phyloP scores from a whole-genome alignment of 2,888 invertebrate genomes.

The Agapostemon virescens region DNA sequence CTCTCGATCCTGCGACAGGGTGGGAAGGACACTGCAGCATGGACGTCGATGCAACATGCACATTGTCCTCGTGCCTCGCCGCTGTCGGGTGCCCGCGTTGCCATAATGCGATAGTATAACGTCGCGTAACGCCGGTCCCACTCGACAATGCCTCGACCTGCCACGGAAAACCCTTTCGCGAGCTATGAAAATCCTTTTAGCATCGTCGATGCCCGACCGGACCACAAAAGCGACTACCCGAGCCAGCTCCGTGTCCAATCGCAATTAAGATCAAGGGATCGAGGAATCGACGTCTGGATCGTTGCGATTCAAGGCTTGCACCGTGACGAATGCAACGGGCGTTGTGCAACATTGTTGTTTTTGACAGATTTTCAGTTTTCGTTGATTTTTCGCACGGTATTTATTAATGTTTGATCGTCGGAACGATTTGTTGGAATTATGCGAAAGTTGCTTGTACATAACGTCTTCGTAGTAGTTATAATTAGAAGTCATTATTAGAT shows the following conservation, averaged over 20 bases:
- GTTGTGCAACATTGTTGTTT: background rate
- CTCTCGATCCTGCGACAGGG: slow-evolving; percentile 40
- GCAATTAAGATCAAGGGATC: slow-evolving; percentile 41
- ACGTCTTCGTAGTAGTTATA: too few relatives aligned
- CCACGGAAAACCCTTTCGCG: slow-evolving; percentile 46
- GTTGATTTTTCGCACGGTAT: too few relatives aligned
- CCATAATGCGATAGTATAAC: slow-evolving; percentile 60
- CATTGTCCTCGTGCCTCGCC: slow-evolving; percentile 59
- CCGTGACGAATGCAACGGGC: background rate
- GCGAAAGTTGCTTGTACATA: too few relatives aligned
- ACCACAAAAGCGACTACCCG: slow-evolving; percentile 41
- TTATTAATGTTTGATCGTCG: background rate
- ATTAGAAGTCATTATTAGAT: too few relatives aligned
- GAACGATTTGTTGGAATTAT: background rate
- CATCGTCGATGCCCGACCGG: slow-evolving; percentile 19
- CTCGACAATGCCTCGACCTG: slow-evolving; percentile 52
- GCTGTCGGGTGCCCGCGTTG: slow-evolving; percentile 44
- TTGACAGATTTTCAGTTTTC: too few relatives aligned
- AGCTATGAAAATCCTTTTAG: slow-evolving; percentile 69
- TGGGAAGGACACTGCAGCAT: slow-evolving; percentile 42
- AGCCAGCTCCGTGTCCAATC: slow-evolving; percentile 29
- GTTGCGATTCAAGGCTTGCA: background rate
- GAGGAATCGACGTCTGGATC: background rate
- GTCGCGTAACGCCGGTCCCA: slow-evolving; percentile 52
- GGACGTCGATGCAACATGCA: slow-evolving; percentile 68